Base-by-base conservation (phyloP, 1,140 invertebrate genomes). In the Phymastichus coffea region DNA sequence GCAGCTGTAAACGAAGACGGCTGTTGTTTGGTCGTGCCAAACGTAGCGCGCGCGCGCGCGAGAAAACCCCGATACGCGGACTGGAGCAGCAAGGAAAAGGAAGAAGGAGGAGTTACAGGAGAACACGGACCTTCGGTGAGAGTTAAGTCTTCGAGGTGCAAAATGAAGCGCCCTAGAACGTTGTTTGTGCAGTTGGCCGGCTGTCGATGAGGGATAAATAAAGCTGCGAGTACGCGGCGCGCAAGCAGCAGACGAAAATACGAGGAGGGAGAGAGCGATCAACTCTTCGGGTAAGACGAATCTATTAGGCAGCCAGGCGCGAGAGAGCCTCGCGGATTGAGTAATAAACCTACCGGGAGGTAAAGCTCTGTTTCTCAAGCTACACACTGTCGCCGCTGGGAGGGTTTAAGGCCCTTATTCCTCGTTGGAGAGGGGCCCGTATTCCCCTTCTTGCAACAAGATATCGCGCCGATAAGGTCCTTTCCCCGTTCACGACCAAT, bases 401-500 rank as follows among this genome's bases (percentile, higher is more conserved):
- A 43, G 52, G 55, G 19, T 48, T 52, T 23, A 46, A 58, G 69
- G 68, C 6, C 12, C 28, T 12, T 30, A 30, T 30, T 8, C 28
- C 12, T 30, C 28, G 28, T 6, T 30, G 7, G 7, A 6, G 14
- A 33, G 14, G 14, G 43, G 37, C 59, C 49, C 53, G 61, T 60
- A 55, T 51, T 1, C 15, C 54, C 35, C 54, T 19, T 58, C 26
- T 30, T 43, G 25, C 46, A 51, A 79, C 77, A 80, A 80, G 78
- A 80, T 80, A 76, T 80, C 77, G 75, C 74, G 69, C 77, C 74
- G 78, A 80, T 80, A 80, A 79, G 71, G 68, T 68, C 64, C 71
- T 66, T 38, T 37, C 53, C 62, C 62, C 63, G 44, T 67, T 68
- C 68, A 63, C 67, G 69, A 73, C 71, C 76, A 76, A 79, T 79